These are phyloP conservation scores for Seira musarum DNA, from an alignment of 2,888 invertebrate genomes.

Conservation along the genomic window DNA sequence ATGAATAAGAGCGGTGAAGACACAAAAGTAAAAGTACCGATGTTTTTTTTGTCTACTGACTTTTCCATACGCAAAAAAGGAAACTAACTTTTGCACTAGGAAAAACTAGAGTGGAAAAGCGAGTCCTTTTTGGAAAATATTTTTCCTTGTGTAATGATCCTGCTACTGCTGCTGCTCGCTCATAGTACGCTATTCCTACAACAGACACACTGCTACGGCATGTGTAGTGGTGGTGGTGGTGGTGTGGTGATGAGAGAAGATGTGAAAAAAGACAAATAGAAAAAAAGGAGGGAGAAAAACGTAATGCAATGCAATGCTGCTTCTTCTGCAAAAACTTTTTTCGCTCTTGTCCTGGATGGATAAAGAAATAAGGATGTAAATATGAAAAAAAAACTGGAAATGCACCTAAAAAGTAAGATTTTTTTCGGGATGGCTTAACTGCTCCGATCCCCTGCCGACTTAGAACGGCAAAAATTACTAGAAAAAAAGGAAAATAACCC, in stretches of 20 bases:
- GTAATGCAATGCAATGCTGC: constrained; percentile 12
- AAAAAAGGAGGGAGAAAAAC: constrained; percentile 1
- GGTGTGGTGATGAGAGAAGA: constrained; percentile 16
- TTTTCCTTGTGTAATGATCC: too few relatives aligned
- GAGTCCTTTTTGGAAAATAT: not conserved
- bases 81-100: not conserved
- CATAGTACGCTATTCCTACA: not conserved
- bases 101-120: not conserved
- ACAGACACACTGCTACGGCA: constrained; percentile 9
- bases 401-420: constrained; percentile 48
- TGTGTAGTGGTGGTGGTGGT: constrained; percentile 23
- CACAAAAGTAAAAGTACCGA: too few relatives aligned
- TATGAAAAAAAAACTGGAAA: constrained; percentile 39
- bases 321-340: constrained; percentile 1
- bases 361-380: not conserved
- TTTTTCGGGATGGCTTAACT: constrained; percentile 64
- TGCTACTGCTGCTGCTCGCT: too few relatives aligned
- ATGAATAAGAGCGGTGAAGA: not conserved
- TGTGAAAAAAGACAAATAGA: constrained; percentile 3
- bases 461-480: constrained; percentile 61
- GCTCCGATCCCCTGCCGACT: constrained; percentile 63
- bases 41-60: too few relatives aligned
- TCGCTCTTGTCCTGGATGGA: not conserved
- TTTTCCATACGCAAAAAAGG: too few relatives aligned
- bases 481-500: constrained; percentile 18